Percentiles rank a stretch among this genome's conserved stretches.
phyloP scores from a whole-genome alignment of 2,888 invertebrate species.

The Minunthozetes semirufus region DNA sequence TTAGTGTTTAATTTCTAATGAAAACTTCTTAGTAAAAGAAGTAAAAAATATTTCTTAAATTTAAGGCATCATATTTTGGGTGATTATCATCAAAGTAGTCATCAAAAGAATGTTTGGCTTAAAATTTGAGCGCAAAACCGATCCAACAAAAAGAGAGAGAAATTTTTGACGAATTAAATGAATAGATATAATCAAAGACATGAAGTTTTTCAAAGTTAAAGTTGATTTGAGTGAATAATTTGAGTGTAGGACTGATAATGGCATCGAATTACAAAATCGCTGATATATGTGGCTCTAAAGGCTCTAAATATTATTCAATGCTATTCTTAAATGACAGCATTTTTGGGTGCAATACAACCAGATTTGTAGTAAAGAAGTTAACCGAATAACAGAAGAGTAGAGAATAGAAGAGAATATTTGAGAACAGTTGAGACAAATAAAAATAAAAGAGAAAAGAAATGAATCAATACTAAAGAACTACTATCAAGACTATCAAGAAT shows the following conservation, averaged over 20 bases:
- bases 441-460: background rate
- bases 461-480: constrained; percentile 14
- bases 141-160: background rate
- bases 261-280: constrained; percentile 13
- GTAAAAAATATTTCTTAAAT: background rate
- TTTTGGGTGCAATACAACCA: background rate
- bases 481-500: constrained; percentile 1
- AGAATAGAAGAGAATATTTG: background rate
- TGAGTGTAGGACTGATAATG: background rate
- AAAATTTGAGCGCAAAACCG: too few relatives aligned
- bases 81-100: background rate
- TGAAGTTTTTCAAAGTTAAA: background rate
- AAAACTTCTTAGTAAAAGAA: background rate
- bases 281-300: constrained; percentile 17
- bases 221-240: background rate
- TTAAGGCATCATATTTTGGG: background rate
- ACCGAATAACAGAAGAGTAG: background rate
- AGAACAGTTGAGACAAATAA: background rate
- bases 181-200: constrained; percentile 4
- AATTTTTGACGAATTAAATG: background rate
- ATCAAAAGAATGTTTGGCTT: background rate
- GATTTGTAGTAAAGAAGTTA: constrained; percentile 9
- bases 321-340: background rate
- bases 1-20: background rate
- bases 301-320: constrained; percentile 14